Evolutionary conservation across 1,140 invertebrate genomes (phyloP).

Genomic region (Brachionus plicatilis): DNA sequence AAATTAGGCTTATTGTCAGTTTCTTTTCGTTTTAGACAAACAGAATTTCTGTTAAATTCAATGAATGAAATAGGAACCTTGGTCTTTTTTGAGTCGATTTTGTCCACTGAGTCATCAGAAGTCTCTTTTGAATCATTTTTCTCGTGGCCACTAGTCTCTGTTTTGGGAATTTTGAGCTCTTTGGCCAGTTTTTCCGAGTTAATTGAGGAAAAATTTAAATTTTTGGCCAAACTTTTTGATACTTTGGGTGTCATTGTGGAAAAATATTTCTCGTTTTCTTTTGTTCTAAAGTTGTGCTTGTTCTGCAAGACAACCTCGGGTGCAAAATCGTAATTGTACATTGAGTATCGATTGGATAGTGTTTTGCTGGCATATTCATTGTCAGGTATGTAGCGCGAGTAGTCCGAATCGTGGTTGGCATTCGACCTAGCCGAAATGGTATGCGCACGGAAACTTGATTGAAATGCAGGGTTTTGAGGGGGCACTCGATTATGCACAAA

Average conservation of each 20-base stretch:
- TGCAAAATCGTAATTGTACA: neutral
- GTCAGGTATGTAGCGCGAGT: neutral
- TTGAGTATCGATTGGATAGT: neutral
- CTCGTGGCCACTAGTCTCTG: neutral
- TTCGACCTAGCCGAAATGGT: neutral
- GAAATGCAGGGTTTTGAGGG: neutral
- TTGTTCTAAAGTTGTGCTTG: neutral
- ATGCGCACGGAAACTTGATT: neutral
- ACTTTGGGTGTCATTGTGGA: neutral
- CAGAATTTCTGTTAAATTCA: neutral
- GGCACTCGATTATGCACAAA: neutral
- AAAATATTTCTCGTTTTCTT: neutral
- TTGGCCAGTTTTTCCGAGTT: neutral
- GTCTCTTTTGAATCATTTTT: neutral
- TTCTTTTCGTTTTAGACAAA: neutral
- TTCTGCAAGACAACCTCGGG: neutral
- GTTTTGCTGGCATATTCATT: neutral
- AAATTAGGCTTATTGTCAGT: neutral
- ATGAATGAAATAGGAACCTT: conserved; percentile 6
- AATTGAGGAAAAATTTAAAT: neutral
- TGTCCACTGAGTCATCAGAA: neutral
- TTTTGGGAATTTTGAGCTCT: neutral
- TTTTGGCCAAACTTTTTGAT: neutral
- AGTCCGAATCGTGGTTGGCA: neutral
- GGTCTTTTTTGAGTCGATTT: neutral